Evolutionary conservation across 2,797 vertebrate species (phyloP).

Genomic region (Sitta carolinensis): DNA sequence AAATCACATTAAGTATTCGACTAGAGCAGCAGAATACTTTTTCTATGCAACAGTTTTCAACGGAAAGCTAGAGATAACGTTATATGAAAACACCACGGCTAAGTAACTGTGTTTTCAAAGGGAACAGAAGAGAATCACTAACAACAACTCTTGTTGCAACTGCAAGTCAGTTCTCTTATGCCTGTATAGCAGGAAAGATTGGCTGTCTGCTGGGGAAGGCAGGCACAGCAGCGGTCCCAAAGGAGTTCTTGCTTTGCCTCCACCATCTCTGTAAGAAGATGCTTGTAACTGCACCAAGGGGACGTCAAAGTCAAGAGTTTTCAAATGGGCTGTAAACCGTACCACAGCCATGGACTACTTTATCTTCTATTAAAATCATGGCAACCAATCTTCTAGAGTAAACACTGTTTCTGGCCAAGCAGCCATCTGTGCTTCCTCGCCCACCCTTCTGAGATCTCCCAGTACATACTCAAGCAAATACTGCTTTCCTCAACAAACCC

Average conservation of each 20-base stretch:
- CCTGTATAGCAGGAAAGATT: fast-evolving
- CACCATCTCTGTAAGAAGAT: background rate
- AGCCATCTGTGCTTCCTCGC: conserved; percentile 8
- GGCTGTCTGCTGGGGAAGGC: background rate
- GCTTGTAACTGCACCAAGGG: background rate
- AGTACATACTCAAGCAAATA: background rate
- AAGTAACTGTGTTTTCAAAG: background rate
- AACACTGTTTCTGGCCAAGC: conserved; percentile 32
- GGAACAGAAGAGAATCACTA: background rate
- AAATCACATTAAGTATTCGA: background rate
- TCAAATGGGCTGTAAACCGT: background rate
- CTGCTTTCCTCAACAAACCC: background rate
- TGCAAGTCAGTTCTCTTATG: background rate
- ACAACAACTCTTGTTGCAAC: background rate
- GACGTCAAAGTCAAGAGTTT: background rate
- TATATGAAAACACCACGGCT: background rate
- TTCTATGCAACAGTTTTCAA: background rate
- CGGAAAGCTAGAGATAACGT: background rate
- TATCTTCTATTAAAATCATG: background rate
- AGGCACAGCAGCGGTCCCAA: background rate
- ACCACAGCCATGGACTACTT: background rate
- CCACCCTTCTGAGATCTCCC: background rate
- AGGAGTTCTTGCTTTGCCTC: background rate
- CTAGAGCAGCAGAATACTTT: background rate
- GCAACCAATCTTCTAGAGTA: conserved; percentile 35